A percentile compares a stretch with the other conserved stretches of the same genome.
phyloP scores from a whole-genome alignment of 1,140 invertebrate genomes.

The Coelopa frigida region DNA sequence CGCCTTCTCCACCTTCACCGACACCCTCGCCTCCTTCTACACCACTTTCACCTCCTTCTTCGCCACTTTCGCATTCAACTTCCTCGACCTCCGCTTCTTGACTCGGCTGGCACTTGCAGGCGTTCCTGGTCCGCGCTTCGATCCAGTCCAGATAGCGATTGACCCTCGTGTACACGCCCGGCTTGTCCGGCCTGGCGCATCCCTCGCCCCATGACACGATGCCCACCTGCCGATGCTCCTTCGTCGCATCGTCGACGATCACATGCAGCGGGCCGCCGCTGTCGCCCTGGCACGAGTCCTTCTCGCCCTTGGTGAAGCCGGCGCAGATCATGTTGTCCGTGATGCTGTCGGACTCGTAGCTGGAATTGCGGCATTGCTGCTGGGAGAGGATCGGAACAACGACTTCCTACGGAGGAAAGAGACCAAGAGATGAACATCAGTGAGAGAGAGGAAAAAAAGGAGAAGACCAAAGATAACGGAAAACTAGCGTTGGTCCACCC shows the following conservation, averaged over 20 bases:
- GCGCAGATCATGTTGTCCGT: conserved; percentile 85
- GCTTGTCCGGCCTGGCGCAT: conserved; percentile 68
- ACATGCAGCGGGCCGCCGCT: conserved; percentile 61
- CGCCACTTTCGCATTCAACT: too few species aligned
- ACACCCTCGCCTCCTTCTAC: too few species aligned
- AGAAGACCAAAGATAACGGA: too few species aligned
- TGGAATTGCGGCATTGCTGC: conserved; percentile 57
- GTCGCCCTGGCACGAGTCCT: conserved; percentile 71
- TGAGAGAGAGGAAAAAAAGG: too few species aligned
- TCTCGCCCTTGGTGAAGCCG: conserved; percentile 64
- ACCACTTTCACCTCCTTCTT: too few species aligned
- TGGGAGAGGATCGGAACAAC: conserved; percentile 68
- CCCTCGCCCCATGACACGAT: conserved; percentile 74
- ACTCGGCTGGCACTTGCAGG: conserved; percentile 68
- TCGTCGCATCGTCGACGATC: conserved; percentile 30
- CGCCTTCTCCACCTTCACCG: too few species aligned
- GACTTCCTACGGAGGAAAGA: conserved; percentile 46
- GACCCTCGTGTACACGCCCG: conserved; percentile 80
- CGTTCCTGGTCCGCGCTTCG: conserved; percentile 54
- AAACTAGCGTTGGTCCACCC: too few species aligned
- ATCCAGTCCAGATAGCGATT: conserved; percentile 72
- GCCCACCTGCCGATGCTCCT: conserved; percentile 45
- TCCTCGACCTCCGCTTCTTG: too few species aligned
- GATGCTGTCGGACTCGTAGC: conserved; percentile 60
- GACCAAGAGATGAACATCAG: not conserved